Base-by-base conservation (phyloP, 2,113 vertebrate genomes). In the Scartelaos histophorus region DNA sequence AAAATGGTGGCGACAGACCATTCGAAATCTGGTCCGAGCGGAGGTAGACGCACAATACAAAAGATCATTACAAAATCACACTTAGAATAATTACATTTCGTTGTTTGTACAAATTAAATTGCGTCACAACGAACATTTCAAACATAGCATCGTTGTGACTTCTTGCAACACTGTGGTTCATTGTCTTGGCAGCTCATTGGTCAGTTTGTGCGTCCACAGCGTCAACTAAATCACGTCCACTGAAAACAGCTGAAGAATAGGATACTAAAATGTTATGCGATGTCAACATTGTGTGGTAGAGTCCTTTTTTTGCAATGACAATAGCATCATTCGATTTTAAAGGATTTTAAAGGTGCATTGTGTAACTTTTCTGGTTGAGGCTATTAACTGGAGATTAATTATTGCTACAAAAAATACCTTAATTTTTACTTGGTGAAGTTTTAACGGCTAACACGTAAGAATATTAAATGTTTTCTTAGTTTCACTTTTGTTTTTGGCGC, bases 1-100 rank as follows among this genome's bases (percentile, higher is more conserved):
- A 64, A 64, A 64, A 38, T 3, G 61, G 29, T 35, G 60, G 29
- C 29, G 61, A 38, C 34, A 38, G 61, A 64, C 17, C 16, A 25
- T 34, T 34, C 35, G 29, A 64, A 38, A 64, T 35, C 58, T 61
- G 58, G 34, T 61, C 25, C 15, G 34, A 64, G 61, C 61, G 38
- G 61, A 64, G 61, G 61, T 64, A 64, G 61, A 64, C 61, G 10
- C 17, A 43, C 58, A 6, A 34, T 61, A 64, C 17, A 38, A 64
- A 64, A 38, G 17, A 17, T 19, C 4, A 64, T 38, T 19, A 62
- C 54, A 19, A 34, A 62, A 62, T 24, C 56, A 58, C 56, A 15
- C 25, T 62, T 7, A 17, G 15, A 35, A 9, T 34, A 35, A 35
- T 35, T 17, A 19, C 34, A 5, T 6, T 60, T 3, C 25, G 6